Evolutionary conservation across 2,797 vertebrate species (phyloP).

Genomic region (Sebastes dallii): DNA sequence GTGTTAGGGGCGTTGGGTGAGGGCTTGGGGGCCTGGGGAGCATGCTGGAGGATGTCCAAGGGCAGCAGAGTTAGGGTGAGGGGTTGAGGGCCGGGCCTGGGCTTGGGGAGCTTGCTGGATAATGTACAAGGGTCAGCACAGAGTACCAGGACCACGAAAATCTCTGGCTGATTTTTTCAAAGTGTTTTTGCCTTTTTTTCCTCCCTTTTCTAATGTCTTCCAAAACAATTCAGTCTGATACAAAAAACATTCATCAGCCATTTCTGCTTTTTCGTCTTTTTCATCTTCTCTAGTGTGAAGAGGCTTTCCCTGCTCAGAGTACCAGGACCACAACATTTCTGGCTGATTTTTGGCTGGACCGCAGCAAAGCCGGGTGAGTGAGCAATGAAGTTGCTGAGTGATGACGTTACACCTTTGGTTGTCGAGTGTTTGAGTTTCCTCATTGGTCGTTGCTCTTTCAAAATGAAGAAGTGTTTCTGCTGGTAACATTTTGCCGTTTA

Average conservation of each 20-base stretch:
- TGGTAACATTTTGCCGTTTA: background rate
- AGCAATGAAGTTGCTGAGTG: background rate
- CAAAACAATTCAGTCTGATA: background rate
- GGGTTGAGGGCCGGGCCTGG: background rate
- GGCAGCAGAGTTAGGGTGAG: background rate
- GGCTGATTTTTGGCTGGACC: background rate
- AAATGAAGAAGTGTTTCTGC: background rate
- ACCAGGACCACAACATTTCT: background rate
- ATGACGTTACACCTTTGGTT: background rate
- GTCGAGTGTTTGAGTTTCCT: too few relatives aligned
- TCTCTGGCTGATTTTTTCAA: background rate
- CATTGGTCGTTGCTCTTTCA: background rate
- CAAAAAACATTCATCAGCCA: background rate
- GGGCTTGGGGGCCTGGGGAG: background rate
- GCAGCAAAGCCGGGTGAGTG: background rate
- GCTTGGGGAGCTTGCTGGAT: background rate
- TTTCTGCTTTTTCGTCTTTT: background rate
- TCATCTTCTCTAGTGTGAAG: background rate
- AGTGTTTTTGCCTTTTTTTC: background rate
- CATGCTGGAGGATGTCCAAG: background rate
- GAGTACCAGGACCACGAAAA: background rate
- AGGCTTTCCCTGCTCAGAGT: background rate
- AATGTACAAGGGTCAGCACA: background rate
- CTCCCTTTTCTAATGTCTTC: background rate
- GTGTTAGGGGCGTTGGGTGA: background rate